phyloP scores from a whole-genome alignment of 2,797 vertebrate species.

The Monodelphis domestica region DNA sequence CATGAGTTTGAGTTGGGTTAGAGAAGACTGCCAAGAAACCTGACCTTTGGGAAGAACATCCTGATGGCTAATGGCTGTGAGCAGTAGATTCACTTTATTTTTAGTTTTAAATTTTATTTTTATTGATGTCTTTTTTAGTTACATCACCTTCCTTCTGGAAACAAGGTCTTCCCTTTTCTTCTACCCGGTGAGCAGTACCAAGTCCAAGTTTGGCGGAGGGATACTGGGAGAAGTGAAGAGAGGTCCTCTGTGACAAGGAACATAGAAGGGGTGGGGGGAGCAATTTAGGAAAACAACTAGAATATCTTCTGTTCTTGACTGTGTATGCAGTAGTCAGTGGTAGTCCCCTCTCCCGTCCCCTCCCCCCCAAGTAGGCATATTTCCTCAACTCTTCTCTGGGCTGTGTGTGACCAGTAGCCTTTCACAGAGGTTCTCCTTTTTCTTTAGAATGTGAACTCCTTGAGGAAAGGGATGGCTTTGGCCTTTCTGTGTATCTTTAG shows the following conservation, averaged over 20 bases:
- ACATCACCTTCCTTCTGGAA: neutral
- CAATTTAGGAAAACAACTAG: neutral
- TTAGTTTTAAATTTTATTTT: neutral
- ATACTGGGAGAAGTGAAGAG: too few relatives aligned
- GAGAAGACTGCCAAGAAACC: constrained; percentile 15
- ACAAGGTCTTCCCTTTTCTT: neutral
- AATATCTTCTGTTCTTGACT: neutral
- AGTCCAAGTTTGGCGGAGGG: too few relatives aligned
- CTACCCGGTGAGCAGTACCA: neutral
- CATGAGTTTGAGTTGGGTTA: neutral
- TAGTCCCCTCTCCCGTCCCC: too few relatives aligned
- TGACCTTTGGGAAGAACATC: neutral
- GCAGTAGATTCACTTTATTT: constrained; percentile 14
- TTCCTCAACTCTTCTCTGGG: too few relatives aligned
- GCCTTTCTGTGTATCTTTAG: too few relatives aligned
- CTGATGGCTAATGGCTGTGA: neutral
- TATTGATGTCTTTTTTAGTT: neutral
- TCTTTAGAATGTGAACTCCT: too few relatives aligned
- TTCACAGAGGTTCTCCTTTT: too few relatives aligned
- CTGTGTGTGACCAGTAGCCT: too few relatives aligned
- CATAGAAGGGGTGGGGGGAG: neutral
- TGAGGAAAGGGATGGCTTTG: too few relatives aligned
- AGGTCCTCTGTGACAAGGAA: neutral
- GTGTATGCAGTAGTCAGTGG: neutral
- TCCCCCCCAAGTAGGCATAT: too few relatives aligned